Percentiles rank a stretch among this genome's conserved stretches.
Conservation (phyloP, 2,113 vertebrate genomes). For the Halcyon malimbica region DNA sequence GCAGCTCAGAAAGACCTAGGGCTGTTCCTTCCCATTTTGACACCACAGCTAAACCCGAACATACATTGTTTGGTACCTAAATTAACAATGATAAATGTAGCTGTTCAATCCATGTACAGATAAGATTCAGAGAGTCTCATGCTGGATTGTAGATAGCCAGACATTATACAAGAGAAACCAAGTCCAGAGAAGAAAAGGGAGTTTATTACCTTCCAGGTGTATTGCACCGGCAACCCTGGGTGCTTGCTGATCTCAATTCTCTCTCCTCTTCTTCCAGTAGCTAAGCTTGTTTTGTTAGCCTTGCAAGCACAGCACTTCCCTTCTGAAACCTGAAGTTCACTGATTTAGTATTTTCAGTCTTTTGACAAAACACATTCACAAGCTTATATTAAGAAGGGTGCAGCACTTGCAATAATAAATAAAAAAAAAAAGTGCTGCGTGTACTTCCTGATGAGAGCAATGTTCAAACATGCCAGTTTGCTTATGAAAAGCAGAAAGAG, state of each 20-base stretch:
- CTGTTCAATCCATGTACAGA: background rate
- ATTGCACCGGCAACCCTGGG: background rate
- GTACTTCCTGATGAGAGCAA: slow-evolving; percentile 5
- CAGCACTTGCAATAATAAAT: background rate
- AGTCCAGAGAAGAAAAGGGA: background rate
- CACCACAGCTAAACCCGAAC: background rate
- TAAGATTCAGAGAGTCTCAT: background rate
- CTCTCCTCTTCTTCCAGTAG: background rate
- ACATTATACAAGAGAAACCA: background rate
- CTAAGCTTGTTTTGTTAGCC: background rate
- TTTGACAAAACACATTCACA: background rate
- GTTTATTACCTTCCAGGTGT: background rate
- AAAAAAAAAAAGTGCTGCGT: background rate
- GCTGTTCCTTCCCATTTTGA: background rate
- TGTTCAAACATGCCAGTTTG: background rate
- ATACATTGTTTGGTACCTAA: background rate
- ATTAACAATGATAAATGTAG: background rate
- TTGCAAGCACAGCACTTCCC: background rate
- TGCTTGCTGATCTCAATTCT: background rate
- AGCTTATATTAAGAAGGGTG: background rate
- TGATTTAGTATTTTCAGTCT: background rate
- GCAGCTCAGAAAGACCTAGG: background rate
- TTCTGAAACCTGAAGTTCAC: background rate
- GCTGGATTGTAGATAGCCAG: background rate
- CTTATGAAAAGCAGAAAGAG: background rate